phyloP scores from a whole-genome alignment of 2,113 vertebrate genomes.

The Mustela lutreola region DNA sequence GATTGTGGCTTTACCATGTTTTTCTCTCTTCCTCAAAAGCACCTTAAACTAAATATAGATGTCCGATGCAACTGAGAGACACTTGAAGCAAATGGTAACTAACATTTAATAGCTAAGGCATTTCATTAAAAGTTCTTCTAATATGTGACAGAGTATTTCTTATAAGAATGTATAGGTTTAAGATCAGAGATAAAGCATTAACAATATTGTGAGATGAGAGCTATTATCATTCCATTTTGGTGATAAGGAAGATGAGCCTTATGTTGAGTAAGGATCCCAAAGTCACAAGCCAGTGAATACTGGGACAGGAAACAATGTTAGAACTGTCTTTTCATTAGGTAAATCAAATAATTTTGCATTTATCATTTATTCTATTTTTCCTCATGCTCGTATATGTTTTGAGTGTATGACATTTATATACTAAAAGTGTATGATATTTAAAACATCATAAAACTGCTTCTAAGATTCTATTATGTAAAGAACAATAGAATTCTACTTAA shows the following conservation, averaged over 20 bases:
- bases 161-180: background rate
- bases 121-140: conserved; percentile 35
- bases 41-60: background rate
- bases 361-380: background rate
- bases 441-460: background rate
- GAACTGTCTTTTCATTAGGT: background rate
- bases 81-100: conserved; percentile 17
- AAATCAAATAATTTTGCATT: background rate
- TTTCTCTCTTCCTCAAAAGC: background rate
- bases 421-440: background rate
- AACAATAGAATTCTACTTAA: background rate
- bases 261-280: background rate
- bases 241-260: background rate
- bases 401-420: background rate
- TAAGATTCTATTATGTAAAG: conserved; percentile 43
- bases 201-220: background rate
- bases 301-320: background rate
- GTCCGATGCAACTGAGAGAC: background rate
- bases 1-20: background rate
- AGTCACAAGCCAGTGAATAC: background rate
- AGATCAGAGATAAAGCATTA: background rate
- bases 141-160: background rate
- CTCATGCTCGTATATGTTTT: background rate
- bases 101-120: background rate
- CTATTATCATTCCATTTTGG: background rate